Evolutionary conservation across 2,888 invertebrate genomes (phyloP), one percentile per base, ranked within the genome.

Genomic region (Orthosia incerta): DNA sequence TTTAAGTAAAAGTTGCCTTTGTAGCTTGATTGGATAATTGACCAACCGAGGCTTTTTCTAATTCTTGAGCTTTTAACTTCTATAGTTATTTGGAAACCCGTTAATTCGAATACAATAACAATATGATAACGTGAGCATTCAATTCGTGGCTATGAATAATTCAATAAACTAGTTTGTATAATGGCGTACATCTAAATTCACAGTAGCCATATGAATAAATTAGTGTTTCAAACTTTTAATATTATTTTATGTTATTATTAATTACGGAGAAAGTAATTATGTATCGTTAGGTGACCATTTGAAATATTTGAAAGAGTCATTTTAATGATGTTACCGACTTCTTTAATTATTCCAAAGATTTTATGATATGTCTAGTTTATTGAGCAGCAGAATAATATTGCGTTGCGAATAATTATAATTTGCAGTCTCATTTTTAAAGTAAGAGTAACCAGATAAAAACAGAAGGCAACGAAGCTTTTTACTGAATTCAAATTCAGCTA

Each of bases 71-170:
- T 82, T 86, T 86, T 87, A 69, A 84, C 76, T 79, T 76, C 64
- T 62, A 82, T 82, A 83, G n/a, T 79, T 70, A 82, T 83, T 81
- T 80, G 68, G 69, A 76, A 78, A 64, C 61, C 76, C 72, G 66
- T 82, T 78, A 84, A 76, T 59, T 64, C 60, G 65, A 81, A 84
- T 74, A 86, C 85, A 87, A 88, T 88, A 87, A 86, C 77, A 77
- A 80, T 83, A 80, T 84, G 72, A 75, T 86, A 87, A 88, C 88
- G 87, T 87, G 83, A 85, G 82, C 86, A 88, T 89, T 88, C 84
- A 89, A 89, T 90, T 88, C 87, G 79, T 83, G 82, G 81, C 81
- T 88, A 89, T 89, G 89, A 89, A 91, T 91, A 88, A 89, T 83
- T 89, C 88, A 87, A 89, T 89, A 87, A 90, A 92, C 89, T 84